Evolutionary conservation across 2,888 invertebrate genomes (phyloP).

Genomic region (Selenia dentaria): DNA sequence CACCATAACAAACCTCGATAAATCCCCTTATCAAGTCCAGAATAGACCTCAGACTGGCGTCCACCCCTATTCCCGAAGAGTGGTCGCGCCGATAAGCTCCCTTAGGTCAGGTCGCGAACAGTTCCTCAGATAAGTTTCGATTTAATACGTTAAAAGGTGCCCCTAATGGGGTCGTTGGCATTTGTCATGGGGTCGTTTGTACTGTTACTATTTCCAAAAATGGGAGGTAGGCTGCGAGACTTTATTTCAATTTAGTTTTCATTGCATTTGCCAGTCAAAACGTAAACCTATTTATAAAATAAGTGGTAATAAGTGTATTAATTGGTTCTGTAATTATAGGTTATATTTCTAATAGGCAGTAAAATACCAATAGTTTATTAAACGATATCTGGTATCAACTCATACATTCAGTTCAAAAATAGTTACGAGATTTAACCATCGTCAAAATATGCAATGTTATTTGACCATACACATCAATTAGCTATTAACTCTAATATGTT

Average conservation of each 20-base stretch:
- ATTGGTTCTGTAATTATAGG: too few relatives aligned
- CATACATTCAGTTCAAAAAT: too few relatives aligned
- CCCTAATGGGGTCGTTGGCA: slow-evolving; percentile 78
- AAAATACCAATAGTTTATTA: too few relatives aligned
- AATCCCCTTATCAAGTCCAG: slow-evolving; percentile 36
- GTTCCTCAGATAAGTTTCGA: slow-evolving; percentile 71
- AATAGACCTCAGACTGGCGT: slow-evolving; percentile 51
- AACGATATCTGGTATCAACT: too few relatives aligned
- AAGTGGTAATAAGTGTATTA: too few relatives aligned
- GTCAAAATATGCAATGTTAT: too few relatives aligned
- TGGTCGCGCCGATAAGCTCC: slow-evolving; percentile 67
- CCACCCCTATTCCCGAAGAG: slow-evolving; percentile 55
- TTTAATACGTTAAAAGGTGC: slow-evolving; percentile 83
- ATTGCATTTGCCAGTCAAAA: too few relatives aligned
- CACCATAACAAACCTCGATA: slow-evolving; percentile 17
- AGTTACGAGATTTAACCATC: too few relatives aligned
- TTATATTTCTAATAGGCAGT: too few relatives aligned
- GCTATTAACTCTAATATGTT: neutral
- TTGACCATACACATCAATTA: too few relatives aligned
- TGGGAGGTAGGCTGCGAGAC: slow-evolving; percentile 28
- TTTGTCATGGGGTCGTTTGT: slow-evolving; percentile 67
- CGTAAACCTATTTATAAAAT: too few relatives aligned
- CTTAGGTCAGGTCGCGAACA: slow-evolving; percentile 65
- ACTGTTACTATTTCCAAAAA: slow-evolving; percentile 50
- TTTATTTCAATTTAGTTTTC: too few relatives aligned